Conservation (phyloP, 1,140 invertebrate genomes). For the Drosophila chauvacae region DNA sequence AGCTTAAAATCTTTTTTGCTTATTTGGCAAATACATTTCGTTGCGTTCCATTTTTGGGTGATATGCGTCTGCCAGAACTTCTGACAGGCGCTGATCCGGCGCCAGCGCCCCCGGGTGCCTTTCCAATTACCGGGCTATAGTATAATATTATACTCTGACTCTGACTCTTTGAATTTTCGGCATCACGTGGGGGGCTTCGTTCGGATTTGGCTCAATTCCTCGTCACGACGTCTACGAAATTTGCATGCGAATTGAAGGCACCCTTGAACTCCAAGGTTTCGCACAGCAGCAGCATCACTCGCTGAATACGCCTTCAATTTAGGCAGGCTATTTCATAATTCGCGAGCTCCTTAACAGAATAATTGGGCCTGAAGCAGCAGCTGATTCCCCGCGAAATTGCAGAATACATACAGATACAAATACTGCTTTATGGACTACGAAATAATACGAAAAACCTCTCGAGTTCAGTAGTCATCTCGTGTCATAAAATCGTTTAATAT, state of each 20-base stretch:
- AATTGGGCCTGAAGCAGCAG: slow-evolving; percentile 41
- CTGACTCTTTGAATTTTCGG: slow-evolving; percentile 33
- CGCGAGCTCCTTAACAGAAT: slow-evolving; percentile 38
- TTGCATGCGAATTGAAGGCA: slow-evolving; percentile 49
- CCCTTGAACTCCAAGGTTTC: slow-evolving; percentile 47
- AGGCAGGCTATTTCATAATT: slow-evolving; percentile 38
- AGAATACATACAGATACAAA: not conserved
- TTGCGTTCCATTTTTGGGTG: slow-evolving; percentile 9
- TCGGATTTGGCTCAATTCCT: slow-evolving; percentile 40
- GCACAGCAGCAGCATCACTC: slow-evolving; percentile 13
- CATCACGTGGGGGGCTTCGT: slow-evolving; percentile 15
- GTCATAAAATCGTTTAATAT: slow-evolving; percentile 42
- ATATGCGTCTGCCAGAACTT: slow-evolving; percentile 46
- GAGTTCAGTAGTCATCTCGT: slow-evolving; percentile 29
- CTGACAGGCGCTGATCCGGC: slow-evolving; percentile 32
- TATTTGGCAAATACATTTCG: slow-evolving; percentile 29
- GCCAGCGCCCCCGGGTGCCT: slow-evolving; percentile 16
- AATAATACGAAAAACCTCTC: slow-evolving; percentile 1
- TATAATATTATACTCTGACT: not conserved
- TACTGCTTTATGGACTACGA: not conserved
- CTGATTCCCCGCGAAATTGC: slow-evolving; percentile 29
- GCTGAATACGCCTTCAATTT: slow-evolving; percentile 35
- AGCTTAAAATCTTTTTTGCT: slow-evolving; percentile 46
- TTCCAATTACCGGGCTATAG: slow-evolving; percentile 22
- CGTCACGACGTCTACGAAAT: slow-evolving; percentile 23